Base-by-base conservation (phyloP, 1,140 invertebrate genomes). In the Bursaphelenchus mucronatus region DNA sequence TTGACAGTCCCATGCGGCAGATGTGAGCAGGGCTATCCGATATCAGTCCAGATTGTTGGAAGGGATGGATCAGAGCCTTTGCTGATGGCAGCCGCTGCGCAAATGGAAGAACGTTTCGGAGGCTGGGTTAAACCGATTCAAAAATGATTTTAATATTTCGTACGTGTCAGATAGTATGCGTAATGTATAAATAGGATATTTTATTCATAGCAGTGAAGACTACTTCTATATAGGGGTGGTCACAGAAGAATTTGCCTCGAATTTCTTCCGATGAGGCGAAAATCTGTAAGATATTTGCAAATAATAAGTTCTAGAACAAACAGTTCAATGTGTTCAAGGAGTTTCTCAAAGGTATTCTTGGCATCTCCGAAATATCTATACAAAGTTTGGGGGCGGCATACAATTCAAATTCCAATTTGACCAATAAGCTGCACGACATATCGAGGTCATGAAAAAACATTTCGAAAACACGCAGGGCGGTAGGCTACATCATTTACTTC, bases 401-500 rank as follows among this genome's bases (percentile, higher is more conserved):
- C 15, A 10, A 6, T 3, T 1, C 15, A 8, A 51, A 2, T 7
- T 47, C 13, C 30, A n/a, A 55, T n/a, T 15, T 30, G 7, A 52
- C n/a, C 30, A 53, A 15, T 6, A n/a, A 53, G 1, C 46, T 82
- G 3, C 83, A 83, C 64, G 83, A 88, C 86, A 58, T 87, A 0
- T 76, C 90, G 13, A 86, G 88, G 0, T 76, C 83, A 15, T 91
- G 91, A 3, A 85, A 89, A 52, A 90, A 96, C 77, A 94, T 92
- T 0, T 86, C 95, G 13, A 39, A 65, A 19, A 47, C 50, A 52
- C 11, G 66, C 41, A 13, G 50, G 17, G 15, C 57, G 41, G 13
- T 45, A 47, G 55, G 71, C 66, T 63, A 68, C 30, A 68, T 45
- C 63, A 53, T 21, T 68, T 40, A 13, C 68, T 68, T 8, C 53